These are phyloP conservation scores for Mastacembelus armatus DNA, from an alignment of 2,797 vertebrate genomes.

Conservation along the genomic window DNA sequence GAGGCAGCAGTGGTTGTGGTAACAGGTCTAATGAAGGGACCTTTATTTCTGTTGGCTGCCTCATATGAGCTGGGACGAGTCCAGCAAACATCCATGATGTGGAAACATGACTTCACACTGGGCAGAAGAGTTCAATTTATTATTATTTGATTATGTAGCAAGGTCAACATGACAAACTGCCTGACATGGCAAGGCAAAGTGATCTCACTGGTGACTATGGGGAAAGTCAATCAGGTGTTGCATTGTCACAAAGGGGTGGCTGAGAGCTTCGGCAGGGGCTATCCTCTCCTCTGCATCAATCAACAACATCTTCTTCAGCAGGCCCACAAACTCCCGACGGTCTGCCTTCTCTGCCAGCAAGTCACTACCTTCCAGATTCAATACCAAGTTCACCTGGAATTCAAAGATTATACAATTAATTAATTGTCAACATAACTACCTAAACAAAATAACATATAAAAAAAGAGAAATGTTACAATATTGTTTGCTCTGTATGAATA, in stretches of 20 bases:
- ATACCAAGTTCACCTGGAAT: slow-evolving; percentile 95
- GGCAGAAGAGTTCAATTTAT: slow-evolving; percentile 21
- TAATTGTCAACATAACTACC: background rate
- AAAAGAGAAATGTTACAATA: background rate
- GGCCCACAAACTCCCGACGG: slow-evolving; percentile 94
- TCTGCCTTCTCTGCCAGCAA: slow-evolving; percentile 96
- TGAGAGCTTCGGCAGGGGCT: slow-evolving; percentile 91
- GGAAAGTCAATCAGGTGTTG: slow-evolving; percentile 98
- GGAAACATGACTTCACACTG: slow-evolving; percentile 98
- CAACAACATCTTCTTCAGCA: slow-evolving; percentile 98
- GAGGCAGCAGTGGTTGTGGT: slow-evolving; percentile 84
- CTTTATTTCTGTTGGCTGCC: slow-evolving; percentile 90
- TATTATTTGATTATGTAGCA: background rate
- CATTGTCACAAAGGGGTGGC: slow-evolving; percentile 98
- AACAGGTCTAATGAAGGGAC: slow-evolving; percentile 90
- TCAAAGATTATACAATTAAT: slow-evolving; percentile 18
- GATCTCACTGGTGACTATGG: slow-evolving; percentile 97
- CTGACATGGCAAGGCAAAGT: background rate
- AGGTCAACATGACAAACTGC: slow-evolving; percentile 13
- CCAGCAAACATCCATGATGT: slow-evolving; percentile 98
- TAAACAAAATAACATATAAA: background rate
- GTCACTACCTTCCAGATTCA: slow-evolving; percentile 99
- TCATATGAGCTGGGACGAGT: slow-evolving; percentile 89
- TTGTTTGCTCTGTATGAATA: background rate
- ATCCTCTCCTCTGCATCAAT: slow-evolving; percentile 97